A percentile compares a stretch with the other conserved stretches of the same genome.
Conservation (phyloP, 2,113 vertebrate genomes). For the Falcunculus frontatus region DNA sequence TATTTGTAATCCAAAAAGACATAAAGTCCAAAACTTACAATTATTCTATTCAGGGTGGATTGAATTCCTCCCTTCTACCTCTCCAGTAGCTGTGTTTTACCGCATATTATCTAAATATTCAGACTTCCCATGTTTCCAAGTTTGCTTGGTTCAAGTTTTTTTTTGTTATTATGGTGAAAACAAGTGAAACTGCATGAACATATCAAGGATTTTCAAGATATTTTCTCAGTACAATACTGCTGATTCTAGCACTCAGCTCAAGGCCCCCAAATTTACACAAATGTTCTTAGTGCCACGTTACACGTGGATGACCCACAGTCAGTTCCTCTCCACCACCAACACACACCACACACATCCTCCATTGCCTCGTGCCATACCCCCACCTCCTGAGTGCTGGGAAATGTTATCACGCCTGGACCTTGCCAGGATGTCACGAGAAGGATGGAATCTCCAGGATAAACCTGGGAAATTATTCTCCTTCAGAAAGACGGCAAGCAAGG, state of each 20-base stretch:
- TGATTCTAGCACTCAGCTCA: background rate
- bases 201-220: background rate
- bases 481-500: background rate
- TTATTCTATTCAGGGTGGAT: conserved; percentile 21
- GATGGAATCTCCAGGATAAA: background rate
- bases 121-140: background rate
- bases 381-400: background rate
- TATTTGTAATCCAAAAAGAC: background rate
- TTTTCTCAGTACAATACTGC: background rate
- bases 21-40: conserved; percentile 8
- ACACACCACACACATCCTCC: background rate
- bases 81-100: background rate
- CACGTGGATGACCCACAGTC: fast-evolving
- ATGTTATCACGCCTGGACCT: background rate
- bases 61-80: background rate
- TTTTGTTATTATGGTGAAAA: background rate
- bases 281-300: fast-evolving
- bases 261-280: fast-evolving
- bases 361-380: background rate
- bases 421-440: fast-evolving
- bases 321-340: background rate
- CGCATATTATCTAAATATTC: background rate
- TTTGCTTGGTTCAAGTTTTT: background rate
- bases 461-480: background rate
- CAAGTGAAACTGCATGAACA: background rate